Evolutionary conservation across 2,797 vertebrate species (phyloP).

Genomic region (Florisuga fusca): DNA sequence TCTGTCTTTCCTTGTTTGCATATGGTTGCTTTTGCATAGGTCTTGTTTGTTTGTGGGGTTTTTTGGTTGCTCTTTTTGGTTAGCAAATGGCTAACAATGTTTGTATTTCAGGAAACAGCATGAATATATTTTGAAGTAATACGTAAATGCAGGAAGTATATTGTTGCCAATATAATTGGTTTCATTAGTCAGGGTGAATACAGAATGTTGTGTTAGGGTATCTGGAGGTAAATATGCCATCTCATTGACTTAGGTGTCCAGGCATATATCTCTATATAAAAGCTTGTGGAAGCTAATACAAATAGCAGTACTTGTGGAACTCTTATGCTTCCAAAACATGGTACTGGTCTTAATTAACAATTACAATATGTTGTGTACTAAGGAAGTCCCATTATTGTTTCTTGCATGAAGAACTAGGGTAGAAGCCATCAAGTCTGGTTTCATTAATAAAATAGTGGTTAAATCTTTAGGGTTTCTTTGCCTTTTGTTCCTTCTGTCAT

Average conservation of each 20-base stretch:
- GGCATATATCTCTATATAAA: not conserved
- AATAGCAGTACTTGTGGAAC: not conserved
- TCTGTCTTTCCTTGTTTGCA: not conserved
- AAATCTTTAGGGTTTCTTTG: not conserved
- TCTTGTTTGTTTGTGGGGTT: not conserved
- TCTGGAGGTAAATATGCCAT: not conserved
- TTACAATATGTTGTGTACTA: rapidly evolving
- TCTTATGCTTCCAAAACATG: not conserved
- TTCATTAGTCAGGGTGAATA: not conserved
- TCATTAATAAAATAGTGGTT: not conserved
- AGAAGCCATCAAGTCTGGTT: not conserved
- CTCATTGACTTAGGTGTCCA: not conserved
- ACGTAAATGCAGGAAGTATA: not conserved
- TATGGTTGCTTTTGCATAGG: not conserved
- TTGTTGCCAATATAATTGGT: not conserved
- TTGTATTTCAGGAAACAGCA: not conserved
- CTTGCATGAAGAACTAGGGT: not conserved
- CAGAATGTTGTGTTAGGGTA: not conserved
- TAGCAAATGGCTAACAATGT: not conserved
- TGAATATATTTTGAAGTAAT: not conserved
- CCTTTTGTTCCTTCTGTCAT: not conserved
- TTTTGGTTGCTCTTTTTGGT: not conserved
- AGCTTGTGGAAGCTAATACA: not conserved
- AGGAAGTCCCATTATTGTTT: not conserved
- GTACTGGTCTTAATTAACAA: not conserved